Evolutionary conservation across 2,888 invertebrate genomes (phyloP).

Genomic region (Rhodophaea formosa): DNA sequence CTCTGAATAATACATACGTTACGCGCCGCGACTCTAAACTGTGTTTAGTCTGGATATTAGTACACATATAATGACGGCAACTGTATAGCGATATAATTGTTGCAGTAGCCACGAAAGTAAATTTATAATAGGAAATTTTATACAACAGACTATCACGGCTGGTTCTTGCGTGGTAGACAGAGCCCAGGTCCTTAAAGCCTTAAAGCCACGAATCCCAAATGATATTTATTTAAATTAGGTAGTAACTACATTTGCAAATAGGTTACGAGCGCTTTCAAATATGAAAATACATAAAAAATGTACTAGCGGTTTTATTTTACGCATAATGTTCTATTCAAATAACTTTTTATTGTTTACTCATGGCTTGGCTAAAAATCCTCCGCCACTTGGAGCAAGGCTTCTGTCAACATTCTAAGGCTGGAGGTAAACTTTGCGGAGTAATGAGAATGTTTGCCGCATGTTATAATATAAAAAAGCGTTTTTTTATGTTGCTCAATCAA

Average conservation of each 20-base stretch:
- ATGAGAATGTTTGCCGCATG: slow-evolving; percentile 4
- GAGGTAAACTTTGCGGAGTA: slow-evolving; percentile 2
- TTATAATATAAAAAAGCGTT: background rate
- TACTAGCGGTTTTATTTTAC: background rate
- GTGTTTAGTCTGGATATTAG: background rate
- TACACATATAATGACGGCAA: background rate
- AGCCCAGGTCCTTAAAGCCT: too few species aligned
- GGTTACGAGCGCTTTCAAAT: too few species aligned
- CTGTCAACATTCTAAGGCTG: slow-evolving; percentile 13
- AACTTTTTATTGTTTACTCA: slow-evolving; percentile 4
- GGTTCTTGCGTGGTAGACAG: too few species aligned
- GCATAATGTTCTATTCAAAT: background rate
- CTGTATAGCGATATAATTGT: too few species aligned
- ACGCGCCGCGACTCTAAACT: background rate
- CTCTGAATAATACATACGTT: background rate
- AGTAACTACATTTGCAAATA: too few species aligned
- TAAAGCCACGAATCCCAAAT: too few species aligned
- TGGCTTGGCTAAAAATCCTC: slow-evolving; percentile 9
- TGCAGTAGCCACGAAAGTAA: too few species aligned
- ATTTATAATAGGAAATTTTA: too few species aligned
- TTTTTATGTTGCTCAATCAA: too few species aligned
- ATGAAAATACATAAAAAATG: too few species aligned
- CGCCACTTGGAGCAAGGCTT: background rate
- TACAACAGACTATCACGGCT: too few species aligned
- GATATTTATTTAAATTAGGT: too few species aligned